Evolutionary conservation across 2,797 vertebrate genomes (phyloP), one percentile per base, ranked within the genome.

Genomic region (Thamnophis elegans): DNA sequence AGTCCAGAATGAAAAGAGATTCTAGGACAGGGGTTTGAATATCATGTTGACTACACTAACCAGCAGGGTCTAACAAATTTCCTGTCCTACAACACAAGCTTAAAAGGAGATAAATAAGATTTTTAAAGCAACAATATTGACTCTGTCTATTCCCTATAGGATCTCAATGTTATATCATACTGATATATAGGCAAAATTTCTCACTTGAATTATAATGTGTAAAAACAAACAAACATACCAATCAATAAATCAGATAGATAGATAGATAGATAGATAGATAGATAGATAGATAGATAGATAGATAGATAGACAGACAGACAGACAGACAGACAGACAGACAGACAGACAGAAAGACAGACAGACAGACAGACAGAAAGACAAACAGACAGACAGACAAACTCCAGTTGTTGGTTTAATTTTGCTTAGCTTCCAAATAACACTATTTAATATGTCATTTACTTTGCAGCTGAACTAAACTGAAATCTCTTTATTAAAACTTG

Each of bases 1-100:
- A 93, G 89, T 93, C 95, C 92, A 94, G 73, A 90, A 95, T 92
- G 93, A 94, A 88, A 92, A 91, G 9, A 87, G 36, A 88, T 0
- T 55, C 86, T 91, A 87, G 85, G 94, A 90, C 16, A 92, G 87
- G 18, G 7, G 86, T 95, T 95, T 95, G 42, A 95, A 90, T 62
- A 93, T 93, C 89, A 92, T 51, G 91, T 91, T 94, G 93, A 13
- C 91, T 92, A 89, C 92, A 94, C 90, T 87, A 92, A 93, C 62
- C 92, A 87, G 36, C 88, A 90, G 88, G 82, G 55, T 86, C 88
- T 87, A 93, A 56, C 65, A 94, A 95, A 87, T 94, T 89, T 47
- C 85, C 87, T 90, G 51, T 91, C 85, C 93, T 95, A 95, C 94
- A 93, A 93, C 93, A 90, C 36, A 78, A 62, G 88, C 92, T 55